Evolutionary conservation across 2,797 vertebrate genomes (phyloP).

Genomic region (Pangasius mekongensis): DNA sequence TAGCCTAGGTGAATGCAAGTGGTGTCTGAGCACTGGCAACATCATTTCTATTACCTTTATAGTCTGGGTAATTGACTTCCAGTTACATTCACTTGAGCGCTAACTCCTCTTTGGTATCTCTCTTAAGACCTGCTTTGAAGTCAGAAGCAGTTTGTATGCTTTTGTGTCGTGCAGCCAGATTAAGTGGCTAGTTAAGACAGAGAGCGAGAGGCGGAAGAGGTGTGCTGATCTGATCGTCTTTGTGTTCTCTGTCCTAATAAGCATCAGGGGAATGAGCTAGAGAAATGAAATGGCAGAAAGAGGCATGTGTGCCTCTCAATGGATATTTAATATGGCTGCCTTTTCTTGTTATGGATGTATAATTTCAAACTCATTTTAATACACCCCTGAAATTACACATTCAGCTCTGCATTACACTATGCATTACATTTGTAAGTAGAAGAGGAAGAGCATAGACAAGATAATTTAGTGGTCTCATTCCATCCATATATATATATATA

Average conservation of each 20-base stretch:
- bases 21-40: conserved; percentile 53
- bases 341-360: not conserved
- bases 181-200: conserved; percentile 59
- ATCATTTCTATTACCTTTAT: conserved; percentile 67
- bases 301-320: not conserved
- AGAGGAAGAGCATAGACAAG: not conserved
- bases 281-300: conserved; percentile 15
- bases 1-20: conserved; percentile 37
- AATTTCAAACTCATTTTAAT: conserved; percentile 31
- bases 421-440: not conserved
- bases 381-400: not conserved
- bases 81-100: conserved; percentile 66
- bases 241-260: conserved; percentile 55
- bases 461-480: not conserved
- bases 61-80: conserved; percentile 68
- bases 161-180: conserved; percentile 57
- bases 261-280: conserved; percentile 59
- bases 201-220: conserved; percentile 49
- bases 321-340: conserved; percentile 10
- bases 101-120: conserved; percentile 61
- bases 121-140: conserved; percentile 61
- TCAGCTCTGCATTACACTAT: not conserved
- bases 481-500: no score
- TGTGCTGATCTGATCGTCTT: conserved; percentile 50
- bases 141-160: conserved; percentile 51